phyloP scores from a whole-genome alignment of 2,113 vertebrate genomes.

The Gnathonemus longibarbis region DNA sequence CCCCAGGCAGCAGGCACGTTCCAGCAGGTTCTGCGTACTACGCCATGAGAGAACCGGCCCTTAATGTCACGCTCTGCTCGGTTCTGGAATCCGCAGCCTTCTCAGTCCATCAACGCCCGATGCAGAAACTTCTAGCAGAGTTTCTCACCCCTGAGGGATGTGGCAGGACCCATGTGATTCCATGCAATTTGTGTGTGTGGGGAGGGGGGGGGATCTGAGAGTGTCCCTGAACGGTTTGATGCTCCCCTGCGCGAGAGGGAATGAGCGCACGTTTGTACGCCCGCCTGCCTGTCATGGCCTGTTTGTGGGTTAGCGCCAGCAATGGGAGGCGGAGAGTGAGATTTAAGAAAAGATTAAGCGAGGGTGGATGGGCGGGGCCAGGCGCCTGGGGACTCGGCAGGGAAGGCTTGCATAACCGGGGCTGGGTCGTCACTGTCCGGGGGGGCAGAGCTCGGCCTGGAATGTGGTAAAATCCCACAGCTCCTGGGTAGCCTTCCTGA shows the following conservation, averaged over 20 bases:
- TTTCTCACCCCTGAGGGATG: not conserved
- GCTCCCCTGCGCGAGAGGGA: not conserved
- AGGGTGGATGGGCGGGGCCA: conserved; percentile 19
- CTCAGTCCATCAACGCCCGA: not conserved
- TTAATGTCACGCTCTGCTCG: not conserved
- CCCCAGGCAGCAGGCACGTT: not conserved
- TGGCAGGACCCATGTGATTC: not conserved
- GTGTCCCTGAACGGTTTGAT: not conserved
- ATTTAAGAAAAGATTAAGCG: not conserved
- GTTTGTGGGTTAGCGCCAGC: not conserved
- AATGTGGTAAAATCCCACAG: conserved; percentile 33
- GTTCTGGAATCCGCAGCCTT: not conserved
- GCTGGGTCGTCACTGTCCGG: conserved; percentile 29
- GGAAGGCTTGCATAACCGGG: conserved; percentile 57
- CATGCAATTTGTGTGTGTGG: not conserved
- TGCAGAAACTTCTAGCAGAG: not conserved
- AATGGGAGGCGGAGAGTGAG: not conserved
- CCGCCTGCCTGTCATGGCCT: not conserved
- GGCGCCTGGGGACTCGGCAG: conserved; percentile 38
- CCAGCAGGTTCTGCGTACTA: not conserved
- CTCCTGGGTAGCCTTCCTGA: not conserved
- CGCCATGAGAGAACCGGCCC: not conserved
- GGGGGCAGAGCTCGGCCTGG: conserved; percentile 34
- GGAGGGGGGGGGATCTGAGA: not conserved
- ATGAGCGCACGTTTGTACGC: not conserved